Percentiles rank a stretch among this genome's conserved stretches.
These are phyloP conservation scores for Pterobdella sp. DNA, from an alignment of 2,888 invertebrate genomes.

Conservation along the genomic window DNA sequence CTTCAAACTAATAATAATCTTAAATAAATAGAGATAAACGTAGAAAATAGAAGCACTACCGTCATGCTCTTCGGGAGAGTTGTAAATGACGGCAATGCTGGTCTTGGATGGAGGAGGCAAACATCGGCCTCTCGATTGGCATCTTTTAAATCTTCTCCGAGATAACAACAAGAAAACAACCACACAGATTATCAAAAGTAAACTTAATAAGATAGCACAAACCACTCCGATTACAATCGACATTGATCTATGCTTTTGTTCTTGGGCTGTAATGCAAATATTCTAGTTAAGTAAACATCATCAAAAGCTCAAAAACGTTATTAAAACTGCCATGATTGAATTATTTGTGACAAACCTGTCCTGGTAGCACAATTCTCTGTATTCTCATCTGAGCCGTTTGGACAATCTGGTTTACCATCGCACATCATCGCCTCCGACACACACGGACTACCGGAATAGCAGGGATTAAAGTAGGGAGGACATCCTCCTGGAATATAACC, in stretches of 20 bases:
- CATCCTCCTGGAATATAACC: constrained; percentile 19
- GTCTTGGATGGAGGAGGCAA: constrained; percentile 23
- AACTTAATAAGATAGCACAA: constrained; percentile 20
- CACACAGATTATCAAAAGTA: constrained; percentile 20
- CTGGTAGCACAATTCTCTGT: constrained; percentile 1
- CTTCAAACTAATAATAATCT: no score
- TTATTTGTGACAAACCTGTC: neutral
- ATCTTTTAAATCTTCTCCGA: constrained; percentile 20
- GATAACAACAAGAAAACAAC: constrained; percentile 23
- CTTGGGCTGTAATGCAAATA: no score
- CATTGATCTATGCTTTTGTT: neutral
- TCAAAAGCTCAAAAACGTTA: no score
- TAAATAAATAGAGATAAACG: no score
- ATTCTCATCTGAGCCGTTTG: constrained; percentile 14
- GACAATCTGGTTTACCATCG: constrained; percentile 24
- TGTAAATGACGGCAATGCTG: constrained; percentile 23
- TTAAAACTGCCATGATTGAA: neutral
- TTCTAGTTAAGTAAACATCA: no score
- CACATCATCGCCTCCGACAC: constrained; percentile 19
- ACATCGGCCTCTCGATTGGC: constrained; percentile 12
- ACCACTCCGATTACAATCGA: constrained; percentile 18
- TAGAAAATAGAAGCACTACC: neutral
- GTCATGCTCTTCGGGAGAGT: constrained; percentile 15
- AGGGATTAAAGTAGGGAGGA: constrained; percentile 20
- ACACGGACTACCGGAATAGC: constrained; percentile 5